phyloP scores from a whole-genome alignment of 2,113 vertebrate species.

The Crotalus horridus region DNA sequence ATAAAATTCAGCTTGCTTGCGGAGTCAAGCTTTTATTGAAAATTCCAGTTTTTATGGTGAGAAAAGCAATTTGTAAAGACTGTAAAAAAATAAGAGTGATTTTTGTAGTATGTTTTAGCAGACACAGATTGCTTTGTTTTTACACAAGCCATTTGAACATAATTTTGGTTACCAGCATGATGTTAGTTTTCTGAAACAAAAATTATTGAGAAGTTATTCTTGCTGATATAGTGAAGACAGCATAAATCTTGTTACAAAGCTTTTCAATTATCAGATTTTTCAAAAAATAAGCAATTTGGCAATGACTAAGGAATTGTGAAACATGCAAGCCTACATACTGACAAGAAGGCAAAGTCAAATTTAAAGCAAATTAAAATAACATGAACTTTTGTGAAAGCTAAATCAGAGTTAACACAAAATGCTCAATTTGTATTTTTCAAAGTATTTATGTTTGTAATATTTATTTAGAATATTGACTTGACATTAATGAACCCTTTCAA shows the following conservation, averaged over 20 bases:
- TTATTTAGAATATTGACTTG: neutral
- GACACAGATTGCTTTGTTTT: neutral
- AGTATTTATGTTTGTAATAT: neutral
- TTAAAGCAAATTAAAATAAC: slow-evolving; percentile 39
- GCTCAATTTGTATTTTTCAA: neutral
- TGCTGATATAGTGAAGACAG: neutral
- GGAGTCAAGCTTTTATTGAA: neutral
- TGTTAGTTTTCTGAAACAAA: neutral
- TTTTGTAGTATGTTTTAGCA: fast-evolving
- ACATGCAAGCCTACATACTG: slow-evolving; percentile 10
- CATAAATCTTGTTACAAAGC: neutral
- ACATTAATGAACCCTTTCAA: neutral
- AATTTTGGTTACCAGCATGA: neutral
- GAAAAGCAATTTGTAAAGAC: neutral
- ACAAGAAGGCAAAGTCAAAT: slow-evolving; percentile 6
- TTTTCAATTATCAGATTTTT: neutral
- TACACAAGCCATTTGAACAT: neutral
- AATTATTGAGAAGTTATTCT: neutral
- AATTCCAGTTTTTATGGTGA: neutral
- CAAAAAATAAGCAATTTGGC: neutral
- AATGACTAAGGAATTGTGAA: neutral
- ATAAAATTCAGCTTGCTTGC: neutral
- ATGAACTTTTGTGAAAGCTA: neutral
- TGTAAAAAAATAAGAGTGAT: fast-evolving
- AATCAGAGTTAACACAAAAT: neutral